Evolutionary conservation across 1,140 invertebrate genomes (phyloP).

Genomic region (Chironomus tepperi): DNA sequence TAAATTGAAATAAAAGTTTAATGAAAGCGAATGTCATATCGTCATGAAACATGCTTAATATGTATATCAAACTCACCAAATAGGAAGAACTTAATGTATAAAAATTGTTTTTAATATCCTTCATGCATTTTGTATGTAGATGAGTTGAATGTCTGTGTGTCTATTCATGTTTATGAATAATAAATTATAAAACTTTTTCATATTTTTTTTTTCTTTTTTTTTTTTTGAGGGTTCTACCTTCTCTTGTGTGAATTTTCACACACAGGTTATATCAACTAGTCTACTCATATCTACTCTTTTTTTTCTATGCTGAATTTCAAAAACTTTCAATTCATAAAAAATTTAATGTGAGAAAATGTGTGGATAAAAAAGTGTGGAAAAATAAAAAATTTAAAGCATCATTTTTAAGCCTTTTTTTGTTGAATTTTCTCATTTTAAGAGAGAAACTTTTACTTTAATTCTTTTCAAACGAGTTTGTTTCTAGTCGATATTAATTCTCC

Average conservation of each 20-base stretch:
- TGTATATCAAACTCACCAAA: not conserved
- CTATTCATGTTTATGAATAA: slow-evolving; percentile 23
- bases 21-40: not conserved
- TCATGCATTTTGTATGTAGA: not conserved
- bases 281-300: not conserved
- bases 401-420: not conserved
- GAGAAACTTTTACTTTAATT: not conserved
- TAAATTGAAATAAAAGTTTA: slow-evolving; percentile 17
- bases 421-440: not conserved
- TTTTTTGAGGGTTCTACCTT: too few relatives aligned
- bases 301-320: not conserved
- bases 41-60: not conserved
- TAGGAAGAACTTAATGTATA: not conserved
- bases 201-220: too few relatives aligned
- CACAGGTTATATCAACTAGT: not conserved
- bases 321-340: not conserved
- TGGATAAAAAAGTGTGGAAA: not conserved
- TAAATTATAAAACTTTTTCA: not conserved
- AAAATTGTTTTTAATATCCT: slow-evolving; percentile 16
- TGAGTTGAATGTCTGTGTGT: not conserved
- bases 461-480: not conserved
- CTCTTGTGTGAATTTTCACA: slow-evolving; percentile 1
- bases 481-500: too few relatives aligned
- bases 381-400: not conserved
- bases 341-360: not conserved